Conservation (phyloP, 2,888 invertebrate genomes). For the Tholera decimalis region DNA sequence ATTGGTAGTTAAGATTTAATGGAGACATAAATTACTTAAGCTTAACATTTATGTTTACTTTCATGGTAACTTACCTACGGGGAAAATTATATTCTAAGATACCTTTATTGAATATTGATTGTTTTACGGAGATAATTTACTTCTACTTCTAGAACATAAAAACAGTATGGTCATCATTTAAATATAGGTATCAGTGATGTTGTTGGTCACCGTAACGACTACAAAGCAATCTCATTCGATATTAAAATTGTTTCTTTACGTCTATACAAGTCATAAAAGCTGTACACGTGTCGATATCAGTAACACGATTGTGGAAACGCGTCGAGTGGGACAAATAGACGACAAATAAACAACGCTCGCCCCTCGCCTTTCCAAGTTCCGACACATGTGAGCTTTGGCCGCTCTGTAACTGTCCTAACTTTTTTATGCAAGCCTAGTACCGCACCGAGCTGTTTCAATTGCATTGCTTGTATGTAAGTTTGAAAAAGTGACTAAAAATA, state of each 20-base stretch:
- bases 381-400: constrained; percentile 66
- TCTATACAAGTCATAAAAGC: constrained; percentile 31
- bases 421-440: constrained; percentile 66
- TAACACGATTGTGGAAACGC: constrained; percentile 43
- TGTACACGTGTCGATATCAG: constrained; percentile 49
- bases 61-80: constrained; percentile 42
- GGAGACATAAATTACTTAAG: constrained; percentile 48
- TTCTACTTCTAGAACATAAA: not conserved
- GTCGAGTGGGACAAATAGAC: constrained; percentile 61
- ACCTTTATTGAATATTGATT: constrained; percentile 31
- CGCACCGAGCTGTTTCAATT: constrained; percentile 51
- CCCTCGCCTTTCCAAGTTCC: constrained; percentile 45
- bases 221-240: constrained; percentile 8
- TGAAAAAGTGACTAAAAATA: constrained; percentile 42
- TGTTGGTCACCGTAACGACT: constrained; percentile 7
- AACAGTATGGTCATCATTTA: not conserved
- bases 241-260: constrained; percentile 32
- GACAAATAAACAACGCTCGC: constrained; percentile 62
- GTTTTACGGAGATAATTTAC: constrained; percentile 20
- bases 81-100: constrained; percentile 39
- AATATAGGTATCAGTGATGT: constrained; percentile 3
- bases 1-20: constrained; percentile 52
- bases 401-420: constrained; percentile 68
- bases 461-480: constrained; percentile 37
- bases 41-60: constrained; percentile 49